Base-by-base conservation (phyloP, 2,113 vertebrate species). In the Alethe diademata region DNA sequence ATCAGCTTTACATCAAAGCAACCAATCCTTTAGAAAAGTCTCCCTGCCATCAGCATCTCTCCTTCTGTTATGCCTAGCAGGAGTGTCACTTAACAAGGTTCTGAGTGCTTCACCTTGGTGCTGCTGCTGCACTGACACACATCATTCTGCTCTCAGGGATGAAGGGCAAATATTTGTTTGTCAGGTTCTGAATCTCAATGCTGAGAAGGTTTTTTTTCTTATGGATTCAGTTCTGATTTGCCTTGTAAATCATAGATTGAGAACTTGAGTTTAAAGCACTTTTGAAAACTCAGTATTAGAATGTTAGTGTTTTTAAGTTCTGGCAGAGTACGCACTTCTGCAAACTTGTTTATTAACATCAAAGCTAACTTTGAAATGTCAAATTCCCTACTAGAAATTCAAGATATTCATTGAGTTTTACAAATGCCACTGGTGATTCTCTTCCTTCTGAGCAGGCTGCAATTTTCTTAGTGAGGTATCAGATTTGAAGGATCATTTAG, bases 351-450 rank as follows among this genome's bases (percentile, higher is more conserved):
- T 95, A 92, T 96, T 81, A 96, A 95, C 50, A 86, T 84, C 81
- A 94, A 97, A 96, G 75, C 57, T 69, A 74, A 95, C 83, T 96
- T 97, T 91, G 93, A 98, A 96, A 95, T 93, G 94, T 94, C 89
- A 95, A 86, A 42, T 86, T 93, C 74, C 85, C 65, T 79, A 53
- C 65, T 69, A 90, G 81, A 95, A 96, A 97, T 96, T 93, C 58
- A 94, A 93, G 45, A 80, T 96, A 87, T 84, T 95, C 90, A 65
- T 65, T 83, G 66, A 90, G 53, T 95, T 97, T 95, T 78, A 53
- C 62, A 97, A 96, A 92, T 97, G 90, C 73, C 90, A 88, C 48
- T 36, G 54, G 94, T 90, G 74, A 96, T 84, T 95, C 64, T 69
- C 88, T 81, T 80, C 67, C 57, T 96, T 96, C 61, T 78, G 86